Evolutionary conservation across 2,888 invertebrate genomes (phyloP), one percentile per base, ranked within the genome.

Genomic region (Lepas anatifera): DNA sequence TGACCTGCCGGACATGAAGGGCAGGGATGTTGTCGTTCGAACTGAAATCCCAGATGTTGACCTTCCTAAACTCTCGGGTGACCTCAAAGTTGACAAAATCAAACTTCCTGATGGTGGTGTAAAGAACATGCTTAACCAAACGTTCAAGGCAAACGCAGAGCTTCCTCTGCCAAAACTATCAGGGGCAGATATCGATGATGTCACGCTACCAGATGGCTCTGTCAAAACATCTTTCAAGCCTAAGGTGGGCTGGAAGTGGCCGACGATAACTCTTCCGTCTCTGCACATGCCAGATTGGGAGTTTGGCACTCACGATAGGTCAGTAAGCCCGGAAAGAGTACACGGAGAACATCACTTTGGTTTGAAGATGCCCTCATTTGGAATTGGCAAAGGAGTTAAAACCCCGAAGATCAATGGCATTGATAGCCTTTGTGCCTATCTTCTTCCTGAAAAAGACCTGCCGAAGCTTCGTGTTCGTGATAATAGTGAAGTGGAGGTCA

Each of bases 151-250:
- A 7, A 69, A 66, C 39, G 67, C 68, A 43, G 68, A 67, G 25
- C n/a, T 72, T 43, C 64, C 68, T 13, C 37, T 72, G 18, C 69
- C 68, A 10, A 58, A 71, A 25, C 39, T 68, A 32, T 70, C 69
- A 22, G 39, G 52, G 25, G 70, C 68, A 32, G 68, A 72, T 39
- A 52, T 70, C 37, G n/a, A 69, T 22, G 70, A 70, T n/a, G 68
- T 69, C n/a, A 37, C 35, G 13, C 64, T 58, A 18, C 67, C 69
- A 18, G 69, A 66, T 35, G 66, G 64, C n/a, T 35, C 52, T 13
- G 22, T 52, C 2, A 68, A 70, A 52, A 43, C 68, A 10, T 58
- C n/a, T 3, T 32, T 39, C n/a, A 29, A 35, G 27, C 48, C 66
- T n/a, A 67, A 67, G 32, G 37, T 35, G 6, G 67, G 67, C 32